Evolutionary conservation across 2,113 vertebrate species (phyloP).

Genomic region (Nerophis ophidion): DNA sequence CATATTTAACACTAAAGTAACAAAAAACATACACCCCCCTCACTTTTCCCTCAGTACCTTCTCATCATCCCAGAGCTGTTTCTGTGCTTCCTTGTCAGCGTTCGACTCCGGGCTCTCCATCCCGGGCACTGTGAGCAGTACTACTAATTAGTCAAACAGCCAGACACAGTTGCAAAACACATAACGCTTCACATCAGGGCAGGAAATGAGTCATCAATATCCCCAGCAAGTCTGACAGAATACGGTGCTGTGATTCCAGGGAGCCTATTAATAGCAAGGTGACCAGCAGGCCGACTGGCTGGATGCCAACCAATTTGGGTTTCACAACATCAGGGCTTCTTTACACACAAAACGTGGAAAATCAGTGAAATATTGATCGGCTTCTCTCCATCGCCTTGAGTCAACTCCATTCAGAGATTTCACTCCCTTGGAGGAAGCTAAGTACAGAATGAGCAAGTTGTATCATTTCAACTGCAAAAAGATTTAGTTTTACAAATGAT

Average conservation of each 20-base stretch:
- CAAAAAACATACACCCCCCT: constrained; percentile 1
- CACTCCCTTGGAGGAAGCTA: constrained; percentile 7
- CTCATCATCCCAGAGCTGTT: constrained; percentile 88
- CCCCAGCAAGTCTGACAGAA: constrained; percentile 30
- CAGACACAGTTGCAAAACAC: constrained; percentile 43
- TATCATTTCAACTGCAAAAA: constrained; percentile 32
- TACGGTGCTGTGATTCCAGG: constrained; percentile 31
- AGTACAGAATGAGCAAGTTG: constrained; percentile 10
- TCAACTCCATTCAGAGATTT: constrained; percentile 32
- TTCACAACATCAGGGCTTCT: constrained; percentile 30
- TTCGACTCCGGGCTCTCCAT: constrained; percentile 81
- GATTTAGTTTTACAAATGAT: constrained; percentile 30
- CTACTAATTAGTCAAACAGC: constrained; percentile 71
- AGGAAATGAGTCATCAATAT: constrained; percentile 55
- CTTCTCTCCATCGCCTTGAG: constrained; percentile 17
- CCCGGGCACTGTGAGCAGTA: constrained; percentile 87
- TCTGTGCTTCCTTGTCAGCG: constrained; percentile 75
- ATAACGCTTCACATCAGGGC: constrained; percentile 31
- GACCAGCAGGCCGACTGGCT: constrained; percentile 47
- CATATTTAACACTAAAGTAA: not conserved
- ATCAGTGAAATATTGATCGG: constrained; percentile 45
- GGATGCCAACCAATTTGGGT: constrained; percentile 42
- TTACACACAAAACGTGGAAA: constrained; percentile 41
- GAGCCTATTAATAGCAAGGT: constrained; percentile 57
- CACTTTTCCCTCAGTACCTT: constrained; percentile 70